Conservation (phyloP, 37 sponge, comb jelly and placozoan species). For the Amphimedon queenslandica region DNA sequence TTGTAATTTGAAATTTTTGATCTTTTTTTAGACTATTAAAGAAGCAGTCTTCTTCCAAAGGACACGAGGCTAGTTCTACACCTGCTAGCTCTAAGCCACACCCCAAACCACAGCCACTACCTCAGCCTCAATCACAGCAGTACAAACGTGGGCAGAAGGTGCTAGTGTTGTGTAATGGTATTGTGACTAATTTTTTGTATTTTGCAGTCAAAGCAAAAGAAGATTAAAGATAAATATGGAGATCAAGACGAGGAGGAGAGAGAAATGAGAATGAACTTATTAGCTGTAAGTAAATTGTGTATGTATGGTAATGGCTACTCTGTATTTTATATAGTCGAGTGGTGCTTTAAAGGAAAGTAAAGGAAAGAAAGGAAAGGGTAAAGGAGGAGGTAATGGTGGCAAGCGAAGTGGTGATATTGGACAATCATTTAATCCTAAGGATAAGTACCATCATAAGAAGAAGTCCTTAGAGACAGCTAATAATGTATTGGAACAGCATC, state of each 20-base stretch:
- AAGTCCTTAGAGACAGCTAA: not conserved
- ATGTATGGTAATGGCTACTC: not conserved
- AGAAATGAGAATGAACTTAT: constrained; percentile 55
- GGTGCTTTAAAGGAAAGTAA: constrained; percentile 16
- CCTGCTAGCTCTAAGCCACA: no score
- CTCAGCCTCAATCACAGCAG: no score
- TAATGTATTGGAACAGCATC: constrained; percentile 1
- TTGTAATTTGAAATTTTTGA: no score
- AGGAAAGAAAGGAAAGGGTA: constrained; percentile 48
- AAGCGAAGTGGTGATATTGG: constrained; percentile 12
- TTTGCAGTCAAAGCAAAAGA: constrained; percentile 81
- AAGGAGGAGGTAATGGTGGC: no score
- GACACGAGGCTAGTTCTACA: no score
- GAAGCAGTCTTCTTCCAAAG: no score
- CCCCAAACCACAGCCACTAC: no score
- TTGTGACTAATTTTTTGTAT: not conserved
- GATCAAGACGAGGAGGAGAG: constrained; percentile 96
- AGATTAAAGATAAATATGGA: constrained; percentile 68
- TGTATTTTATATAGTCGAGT: constrained; percentile 49
- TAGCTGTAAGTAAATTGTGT: constrained; percentile 43
- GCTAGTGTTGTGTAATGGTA: not conserved
- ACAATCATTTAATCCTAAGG: constrained; percentile 59
- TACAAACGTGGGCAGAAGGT: constrained; percentile 82
- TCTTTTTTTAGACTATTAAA: no score
- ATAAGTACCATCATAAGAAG: constrained; percentile 52